Evolutionary conservation across 2,113 vertebrate genomes (phyloP), one percentile per base, ranked within the genome.

Genomic region (Engystomops pustulosus): DNA sequence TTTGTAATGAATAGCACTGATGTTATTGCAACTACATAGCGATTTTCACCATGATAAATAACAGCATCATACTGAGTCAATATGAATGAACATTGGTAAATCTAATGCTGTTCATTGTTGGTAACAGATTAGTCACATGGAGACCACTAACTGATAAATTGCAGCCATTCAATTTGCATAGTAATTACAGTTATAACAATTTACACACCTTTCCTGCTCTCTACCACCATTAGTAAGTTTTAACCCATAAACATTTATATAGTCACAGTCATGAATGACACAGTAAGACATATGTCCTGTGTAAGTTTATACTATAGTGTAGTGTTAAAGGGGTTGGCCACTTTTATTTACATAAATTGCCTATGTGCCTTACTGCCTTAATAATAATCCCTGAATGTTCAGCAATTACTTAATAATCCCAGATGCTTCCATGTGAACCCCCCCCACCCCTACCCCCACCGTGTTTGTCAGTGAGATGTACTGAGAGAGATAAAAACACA

Each of bases 161-260:
- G 77, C 38, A 67, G 58, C 1, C 55, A 65, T n/a, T 47, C n/a
- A 17, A 65, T 67, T 79, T 67, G 38, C 77, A 67, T 67, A 79
- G 55, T 79, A 65, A 79, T 65, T 79, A 79, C 23, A 32, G 38
- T 32, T 65, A 8, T 65, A 67, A 79, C 55, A 79, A 79, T 79
- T 65, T 65, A 47, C 23, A 79, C 23, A 58, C 58, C 77, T 79
- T 79, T 45, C 76, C 74, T 6, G 49, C 74, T 58, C 32, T 58
- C 74, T 78, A 36, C 51, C n/a, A 41, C 41, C 51, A 78, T 78
- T 78, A 78, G 32, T 25, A 41, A 41, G 34, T 41, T 60, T 1
- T 58, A 58, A 58, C 60, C 34, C n/a, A 58, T 25, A 18, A 60
- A 36, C 15, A 58, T 11, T 58, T 55, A 77, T 55, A 77, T 36